Conservation (phyloP, 2,888 invertebrate genomes). For the Parnassius smintheus region DNA sequence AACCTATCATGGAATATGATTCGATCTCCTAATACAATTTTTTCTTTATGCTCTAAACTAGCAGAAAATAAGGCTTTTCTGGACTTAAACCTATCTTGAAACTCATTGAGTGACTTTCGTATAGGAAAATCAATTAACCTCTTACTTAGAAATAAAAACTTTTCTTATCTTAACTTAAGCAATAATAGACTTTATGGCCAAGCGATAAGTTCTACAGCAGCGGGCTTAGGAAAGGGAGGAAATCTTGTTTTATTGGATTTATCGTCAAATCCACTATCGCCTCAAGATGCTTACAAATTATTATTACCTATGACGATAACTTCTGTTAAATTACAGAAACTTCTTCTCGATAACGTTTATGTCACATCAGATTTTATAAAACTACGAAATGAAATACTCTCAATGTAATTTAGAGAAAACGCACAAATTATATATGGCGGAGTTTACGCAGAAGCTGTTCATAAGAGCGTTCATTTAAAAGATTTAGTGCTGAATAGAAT, state of each 20-base stretch:
- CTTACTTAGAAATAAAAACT: conserved; percentile 32
- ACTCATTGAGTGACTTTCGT: conserved; percentile 34
- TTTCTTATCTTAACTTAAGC: conserved; percentile 36
- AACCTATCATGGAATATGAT: conserved; percentile 46
- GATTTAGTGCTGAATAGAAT: conserved; percentile 46
- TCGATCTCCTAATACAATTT: conserved; percentile 35
- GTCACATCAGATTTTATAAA: conserved; percentile 44
- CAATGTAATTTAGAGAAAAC: conserved; percentile 34
- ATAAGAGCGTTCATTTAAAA: conserved; percentile 36
- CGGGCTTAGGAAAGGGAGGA: conserved; percentile 35
- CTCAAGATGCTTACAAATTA: conserved; percentile 42
- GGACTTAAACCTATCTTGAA: conserved; percentile 45
- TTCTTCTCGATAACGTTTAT: conserved; percentile 45
- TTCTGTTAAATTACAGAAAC: conserved; percentile 39
- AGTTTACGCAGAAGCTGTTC: conserved; percentile 31
- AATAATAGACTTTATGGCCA: conserved; percentile 39
- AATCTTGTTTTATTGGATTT: conserved; percentile 44
- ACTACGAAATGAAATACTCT: conserved; percentile 34
- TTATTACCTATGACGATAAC: conserved; percentile 36
- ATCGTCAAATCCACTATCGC: conserved; percentile 49
- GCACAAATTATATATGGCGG: conserved; percentile 43
- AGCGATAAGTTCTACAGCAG: conserved; percentile 36
- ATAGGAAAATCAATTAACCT: conserved; percentile 35
- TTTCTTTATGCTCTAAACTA: conserved; percentile 34
- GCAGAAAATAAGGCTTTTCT: conserved; percentile 34